Evolutionary conservation across 1,140 invertebrate genomes (phyloP), one percentile per base, ranked within the genome.

Genomic region (Heliconius melpomene): DNA sequence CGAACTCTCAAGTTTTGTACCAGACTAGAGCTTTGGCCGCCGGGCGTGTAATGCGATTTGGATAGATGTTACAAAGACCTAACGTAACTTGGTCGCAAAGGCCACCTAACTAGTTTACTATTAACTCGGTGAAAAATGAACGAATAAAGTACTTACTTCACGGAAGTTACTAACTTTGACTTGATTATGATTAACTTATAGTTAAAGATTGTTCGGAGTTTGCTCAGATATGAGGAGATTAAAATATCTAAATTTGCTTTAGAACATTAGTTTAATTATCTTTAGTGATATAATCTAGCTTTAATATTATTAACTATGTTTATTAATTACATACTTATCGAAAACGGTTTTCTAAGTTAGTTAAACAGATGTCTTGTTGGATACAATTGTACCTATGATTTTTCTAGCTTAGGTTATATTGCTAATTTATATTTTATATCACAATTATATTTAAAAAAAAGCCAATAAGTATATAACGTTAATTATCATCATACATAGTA

Each of bases 1-100:
- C 20, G 13, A n/a, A 72, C 23, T 79, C 32, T 38, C 66, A 71
- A 74, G 60, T 66, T 70, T 83, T 81, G 77, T 9, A 78, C 84
- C 81, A 79, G 36, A 46, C 11, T 46, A 78, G 80, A 71, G 74
- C 52, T 81, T 32, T 72, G 40, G 82, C 82, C 84, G 75, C 79
- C 81, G 82, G 72, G 81, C 83, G 83, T 84, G 81, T 89, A 89
- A 89, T 88, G 86, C 83, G 83, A 87, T 89, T 89, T 83, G 84
- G 85, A 88, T 88, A 86, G 87, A 88, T 85, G 85, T 89, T 87
- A 88, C 87, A 88, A 89, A 89, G 86, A 85, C 87, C 80, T 82
- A 85, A 85, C 83, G 84, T 82, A 83, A 82, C 81, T 83, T 75
- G 83, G 82, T 86, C 82, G 82, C 80, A 87, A 86, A 86, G 84